Evolutionary conservation across 2,797 vertebrate species (phyloP).

Genomic region (Lepilemur septentrionalis): DNA sequence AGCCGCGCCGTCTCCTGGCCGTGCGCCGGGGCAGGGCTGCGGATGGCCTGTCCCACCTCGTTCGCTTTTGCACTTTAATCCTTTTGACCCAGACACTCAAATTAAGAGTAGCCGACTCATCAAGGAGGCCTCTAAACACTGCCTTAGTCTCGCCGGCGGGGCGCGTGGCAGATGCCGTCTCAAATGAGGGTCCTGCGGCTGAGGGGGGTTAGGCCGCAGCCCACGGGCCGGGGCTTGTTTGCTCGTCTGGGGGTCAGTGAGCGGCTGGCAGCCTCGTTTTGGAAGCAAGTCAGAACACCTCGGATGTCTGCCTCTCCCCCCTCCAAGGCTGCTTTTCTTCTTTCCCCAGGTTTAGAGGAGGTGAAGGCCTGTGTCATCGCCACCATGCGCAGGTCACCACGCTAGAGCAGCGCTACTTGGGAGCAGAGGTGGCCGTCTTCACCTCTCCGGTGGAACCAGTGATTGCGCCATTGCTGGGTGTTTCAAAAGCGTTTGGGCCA

Average conservation of each 20-base stretch:
- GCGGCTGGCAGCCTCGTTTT: not conserved
- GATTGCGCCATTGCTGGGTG: not conserved
- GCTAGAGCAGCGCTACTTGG: rapidly evolving
- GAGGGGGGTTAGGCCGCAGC: not conserved
- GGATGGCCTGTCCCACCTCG: not conserved
- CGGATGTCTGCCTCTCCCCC: not conserved
- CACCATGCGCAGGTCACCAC: not conserved
- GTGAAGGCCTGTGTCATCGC: not conserved
- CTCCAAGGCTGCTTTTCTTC: not conserved
- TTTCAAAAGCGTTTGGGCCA: not conserved
- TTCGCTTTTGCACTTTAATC: not conserved
- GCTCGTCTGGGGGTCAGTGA: not conserved
- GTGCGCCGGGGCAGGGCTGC: not conserved
- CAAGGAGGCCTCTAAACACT: not conserved
- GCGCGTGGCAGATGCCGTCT: not conserved
- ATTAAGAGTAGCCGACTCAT: slow-evolving; percentile 39
- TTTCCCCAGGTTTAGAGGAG: not conserved
- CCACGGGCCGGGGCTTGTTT: not conserved
- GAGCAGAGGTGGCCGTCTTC: rapidly evolving
- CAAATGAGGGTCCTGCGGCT: not conserved
- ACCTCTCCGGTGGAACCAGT: not conserved
- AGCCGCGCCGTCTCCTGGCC: not conserved
- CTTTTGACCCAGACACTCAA: slow-evolving; percentile 58
- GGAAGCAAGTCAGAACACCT: not conserved
- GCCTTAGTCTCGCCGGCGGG: rapidly evolving